Conservation (phyloP, 1,140 invertebrate genomes). For the Yoshiicerus persimilis region DNA sequence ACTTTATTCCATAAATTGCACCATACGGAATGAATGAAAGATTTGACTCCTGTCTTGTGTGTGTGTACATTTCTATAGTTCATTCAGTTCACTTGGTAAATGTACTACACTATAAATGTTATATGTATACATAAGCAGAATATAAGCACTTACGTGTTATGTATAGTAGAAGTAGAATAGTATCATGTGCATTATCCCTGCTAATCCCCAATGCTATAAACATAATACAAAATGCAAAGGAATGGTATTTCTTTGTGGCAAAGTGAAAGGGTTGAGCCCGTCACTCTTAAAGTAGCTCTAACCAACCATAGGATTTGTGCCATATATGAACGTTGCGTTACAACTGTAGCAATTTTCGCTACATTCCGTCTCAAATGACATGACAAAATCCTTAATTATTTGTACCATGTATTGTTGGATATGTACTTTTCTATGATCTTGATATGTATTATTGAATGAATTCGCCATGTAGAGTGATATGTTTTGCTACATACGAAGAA, state of each 20-base stretch:
- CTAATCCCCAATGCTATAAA: too few relatives aligned
- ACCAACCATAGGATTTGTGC: slow-evolving; percentile 13
- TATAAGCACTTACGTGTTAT: too few relatives aligned
- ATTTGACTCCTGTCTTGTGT: neutral
- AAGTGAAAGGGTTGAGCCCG: slow-evolving; percentile 7
- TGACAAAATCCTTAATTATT: neutral
- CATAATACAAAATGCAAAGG: neutral
- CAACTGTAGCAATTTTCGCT: neutral
- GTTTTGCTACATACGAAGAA: neutral
- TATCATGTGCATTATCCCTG: too few relatives aligned
- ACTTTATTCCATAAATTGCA: neutral
- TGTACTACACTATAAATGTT: neutral
- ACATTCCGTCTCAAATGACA: neutral
- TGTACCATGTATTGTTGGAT: neutral
- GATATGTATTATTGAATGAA: neutral
- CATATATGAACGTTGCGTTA: neutral
- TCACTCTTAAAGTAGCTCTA: neutral
- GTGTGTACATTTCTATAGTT: neutral
- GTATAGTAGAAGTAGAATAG: too few relatives aligned
- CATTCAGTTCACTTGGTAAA: neutral
- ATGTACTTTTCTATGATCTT: too few relatives aligned
- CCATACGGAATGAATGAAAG: slow-evolving; percentile 7
- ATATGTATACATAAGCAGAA: too few relatives aligned
- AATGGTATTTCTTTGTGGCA: neutral
- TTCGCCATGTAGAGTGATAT: neutral